Percentiles rank a stretch among this genome's conserved stretches.
Conservation (phyloP, 2,797 vertebrate genomes). For the Myotis planiceps region DNA sequence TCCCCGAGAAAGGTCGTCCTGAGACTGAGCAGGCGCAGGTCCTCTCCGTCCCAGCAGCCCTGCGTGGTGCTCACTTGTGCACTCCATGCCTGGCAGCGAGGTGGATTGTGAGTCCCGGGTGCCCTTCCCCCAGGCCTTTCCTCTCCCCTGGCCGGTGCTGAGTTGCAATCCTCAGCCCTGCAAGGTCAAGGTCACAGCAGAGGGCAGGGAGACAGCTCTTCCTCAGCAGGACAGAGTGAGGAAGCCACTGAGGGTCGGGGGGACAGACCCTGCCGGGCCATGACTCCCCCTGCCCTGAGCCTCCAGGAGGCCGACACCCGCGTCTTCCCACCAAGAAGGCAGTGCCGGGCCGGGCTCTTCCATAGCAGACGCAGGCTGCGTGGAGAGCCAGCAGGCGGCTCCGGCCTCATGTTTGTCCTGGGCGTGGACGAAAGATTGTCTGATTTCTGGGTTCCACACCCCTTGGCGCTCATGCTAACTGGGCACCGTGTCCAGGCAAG, state of each 20-base stretch:
- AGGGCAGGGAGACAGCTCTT: not conserved
- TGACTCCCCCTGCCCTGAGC: not conserved
- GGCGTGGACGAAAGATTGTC: not conserved
- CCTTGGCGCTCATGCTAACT: not conserved
- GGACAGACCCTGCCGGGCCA: not conserved
- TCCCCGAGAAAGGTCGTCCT: slow-evolving; percentile 21
- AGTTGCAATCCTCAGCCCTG: not conserved
- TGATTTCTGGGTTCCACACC: not conserved
- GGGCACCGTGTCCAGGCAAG: not conserved
- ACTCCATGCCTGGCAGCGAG: not conserved
- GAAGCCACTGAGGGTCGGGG: not conserved
- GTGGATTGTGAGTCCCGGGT: not conserved
- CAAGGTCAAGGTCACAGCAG: not conserved
- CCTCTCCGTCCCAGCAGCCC: not conserved
- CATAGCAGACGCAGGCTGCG: not conserved
- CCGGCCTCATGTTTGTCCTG: not conserved
- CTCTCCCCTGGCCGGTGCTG: not conserved
- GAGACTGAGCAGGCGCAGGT: not conserved
- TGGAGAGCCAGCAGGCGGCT: not conserved
- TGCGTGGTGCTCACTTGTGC: slow-evolving; percentile 5
- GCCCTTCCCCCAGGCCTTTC: not conserved
- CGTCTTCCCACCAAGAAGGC: not conserved
- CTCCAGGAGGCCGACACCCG: not conserved
- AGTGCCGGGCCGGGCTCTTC: not conserved
- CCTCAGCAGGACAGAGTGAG: not conserved